These are phyloP conservation scores for Drosophila setifemur DNA, from an alignment of 1,140 invertebrate genomes.

Conservation along the genomic window DNA sequence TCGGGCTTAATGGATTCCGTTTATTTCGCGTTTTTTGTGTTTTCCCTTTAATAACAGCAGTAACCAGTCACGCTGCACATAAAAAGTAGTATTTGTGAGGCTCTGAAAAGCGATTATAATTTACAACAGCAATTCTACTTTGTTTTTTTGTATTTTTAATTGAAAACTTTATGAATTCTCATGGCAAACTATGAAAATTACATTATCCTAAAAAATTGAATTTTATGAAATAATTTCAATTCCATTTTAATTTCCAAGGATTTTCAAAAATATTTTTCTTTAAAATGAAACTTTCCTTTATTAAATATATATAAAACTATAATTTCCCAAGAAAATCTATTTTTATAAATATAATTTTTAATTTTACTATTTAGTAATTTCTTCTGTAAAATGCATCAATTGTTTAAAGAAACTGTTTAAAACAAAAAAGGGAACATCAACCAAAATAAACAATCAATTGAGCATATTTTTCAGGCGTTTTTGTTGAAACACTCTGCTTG, in stretches of 20 bases:
- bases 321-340: constrained; percentile 4
- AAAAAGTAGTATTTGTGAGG: constrained; percentile 27
- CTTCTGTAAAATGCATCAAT: constrained; percentile 7
- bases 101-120: constrained; percentile 14
- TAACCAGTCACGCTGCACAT: not conserved
- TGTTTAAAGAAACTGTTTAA: constrained; percentile 43
- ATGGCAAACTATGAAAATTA: too few relatives aligned
- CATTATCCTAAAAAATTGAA: too few relatives aligned
- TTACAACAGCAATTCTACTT: not conserved
- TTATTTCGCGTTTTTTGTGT: constrained; percentile 12
- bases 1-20: constrained; percentile 22
- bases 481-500: constrained; percentile 28
- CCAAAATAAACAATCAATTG: constrained; percentile 49
- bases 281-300: too few relatives aligned
- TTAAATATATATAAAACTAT: too few relatives aligned
- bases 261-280: too few relatives aligned
- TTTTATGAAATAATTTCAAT: too few relatives aligned
- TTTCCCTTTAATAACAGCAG: constrained; percentile 18
- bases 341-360: not conserved
- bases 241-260: too few relatives aligned
- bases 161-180: not conserved
- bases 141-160: not conserved
- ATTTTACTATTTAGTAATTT: not conserved
- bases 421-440: constrained; percentile 21
- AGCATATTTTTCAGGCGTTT: constrained; percentile 48